Evolutionary conservation across 2,797 vertebrate species (phyloP), one percentile per base, ranked within the genome.

Genomic region (Taeniopygia guttata): DNA sequence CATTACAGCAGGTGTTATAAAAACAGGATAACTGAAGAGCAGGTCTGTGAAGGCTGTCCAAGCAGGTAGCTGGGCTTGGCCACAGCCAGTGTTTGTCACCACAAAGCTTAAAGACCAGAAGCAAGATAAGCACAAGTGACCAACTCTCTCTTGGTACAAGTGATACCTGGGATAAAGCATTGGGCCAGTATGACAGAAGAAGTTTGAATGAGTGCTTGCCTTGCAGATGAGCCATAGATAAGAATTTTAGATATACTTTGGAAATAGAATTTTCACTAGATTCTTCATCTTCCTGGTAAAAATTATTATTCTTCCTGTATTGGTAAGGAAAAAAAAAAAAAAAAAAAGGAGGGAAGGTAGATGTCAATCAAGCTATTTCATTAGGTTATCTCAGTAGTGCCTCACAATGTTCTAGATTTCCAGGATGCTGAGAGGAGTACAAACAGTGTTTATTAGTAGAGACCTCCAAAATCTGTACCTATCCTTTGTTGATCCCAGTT

Each of bases 81-180:
- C 19, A 6, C 2, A 55, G 30, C 5, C 16, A 43, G 30, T 40
- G 38, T 40, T 40, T 40, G 38, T 40, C 38, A 40, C 11, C 38
- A 36, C 0, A 18, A 36, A 55, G 42, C 12, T 60, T 59, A 26
- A 56, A 67, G 8, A 32, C 21, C 13, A 40, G 18, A 7, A 54
- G 7, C 3, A 5, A 40, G 55, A 32, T 13, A 16, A 30, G 11
- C 38, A 20, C 0, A 0, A 51, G 15, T n/a, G 11, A 30, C 13
- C 36, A 43, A n/a, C 15, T 63, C 26, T 30, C 25, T 62, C 45
- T 36, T 15, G 8, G 32, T 38, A 26, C 23, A 70, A n/a, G 5
- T 5, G 5, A 46, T 16, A n/a, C 22, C 19, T 67, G 58, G 36
- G 19, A 19, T 29, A 32, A 87, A 84, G 72, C 2, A 7, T 1